A percentile compares a stretch with the other conserved stretches of the same genome.
Conservation (phyloP, 2,797 vertebrate genomes). For the Melanotaenia boesemani region DNA sequence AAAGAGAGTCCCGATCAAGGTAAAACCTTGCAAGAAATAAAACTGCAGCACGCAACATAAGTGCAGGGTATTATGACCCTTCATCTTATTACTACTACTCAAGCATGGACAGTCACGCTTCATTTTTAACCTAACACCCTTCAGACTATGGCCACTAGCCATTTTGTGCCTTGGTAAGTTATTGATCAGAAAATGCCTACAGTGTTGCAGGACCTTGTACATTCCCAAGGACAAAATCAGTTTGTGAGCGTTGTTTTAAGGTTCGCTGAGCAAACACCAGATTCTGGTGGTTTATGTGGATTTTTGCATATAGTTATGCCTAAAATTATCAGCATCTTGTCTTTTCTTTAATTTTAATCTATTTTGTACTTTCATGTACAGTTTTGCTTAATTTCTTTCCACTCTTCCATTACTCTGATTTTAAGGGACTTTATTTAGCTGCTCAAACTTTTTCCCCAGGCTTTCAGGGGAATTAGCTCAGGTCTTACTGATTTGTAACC, state of each 20-base stretch:
- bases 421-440: neutral
- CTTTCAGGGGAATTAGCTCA: neutral
- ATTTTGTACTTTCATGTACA: neutral
- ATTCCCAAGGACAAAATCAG: constrained; percentile 4
- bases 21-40: neutral
- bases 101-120: neutral
- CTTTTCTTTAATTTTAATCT: neutral
- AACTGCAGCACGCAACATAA: neutral
- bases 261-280: neutral
- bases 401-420: neutral
- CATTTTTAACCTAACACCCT: neutral
- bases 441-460: neutral
- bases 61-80: neutral
- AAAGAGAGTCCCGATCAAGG: neutral
- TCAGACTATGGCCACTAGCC: constrained; percentile 1
- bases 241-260: neutral
- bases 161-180: constrained; percentile 37
- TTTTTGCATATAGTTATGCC: neutral
- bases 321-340: neutral
- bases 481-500: neutral
- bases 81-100: constrained; percentile 5
- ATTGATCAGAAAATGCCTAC: constrained; percentile 46
- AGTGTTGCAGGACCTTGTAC: constrained; percentile 12
- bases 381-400: too few species aligned
- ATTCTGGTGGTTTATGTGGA: neutral